A percentile compares a stretch with the other conserved stretches of the same genome.
phyloP scores from a whole-genome alignment of 2,888 invertebrate species.

The Tipula vernalis region DNA sequence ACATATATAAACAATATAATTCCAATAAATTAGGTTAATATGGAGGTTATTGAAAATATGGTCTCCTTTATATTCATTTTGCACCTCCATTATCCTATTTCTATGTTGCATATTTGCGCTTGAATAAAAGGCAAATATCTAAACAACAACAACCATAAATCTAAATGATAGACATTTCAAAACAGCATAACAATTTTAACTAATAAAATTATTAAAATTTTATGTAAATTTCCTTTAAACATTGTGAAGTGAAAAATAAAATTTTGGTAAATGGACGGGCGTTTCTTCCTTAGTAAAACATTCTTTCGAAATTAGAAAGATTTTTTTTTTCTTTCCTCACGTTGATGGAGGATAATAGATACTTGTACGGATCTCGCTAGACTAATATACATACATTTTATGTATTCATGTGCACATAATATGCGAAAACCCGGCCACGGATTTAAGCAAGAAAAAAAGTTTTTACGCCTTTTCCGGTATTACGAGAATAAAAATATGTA shows the following conservation, averaged over 20 bases:
- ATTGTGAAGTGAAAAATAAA: neutral
- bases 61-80: neutral
- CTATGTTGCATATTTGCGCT: neutral
- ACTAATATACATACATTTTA: neutral
- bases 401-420: neutral
- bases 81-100: neutral
- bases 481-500: neutral
- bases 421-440: neutral
- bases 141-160: neutral
- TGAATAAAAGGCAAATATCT: neutral
- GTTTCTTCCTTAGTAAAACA: neutral
- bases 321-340: neutral
- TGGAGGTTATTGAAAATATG: neutral
- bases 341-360: neutral
- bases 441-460: neutral
- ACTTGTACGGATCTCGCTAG: neutral
- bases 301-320: neutral
- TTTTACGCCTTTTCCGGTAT: conserved; percentile 1
- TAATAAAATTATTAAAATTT: conserved; percentile 4
- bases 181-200: neutral
- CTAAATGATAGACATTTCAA: conserved; percentile 4
- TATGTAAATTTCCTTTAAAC: neutral
- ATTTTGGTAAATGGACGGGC: neutral
- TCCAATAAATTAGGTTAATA: neutral
- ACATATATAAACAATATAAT: neutral